A percentile compares a stretch with the other conserved stretches of the same genome.
Evolutionary conservation across 2,113 vertebrate species (phyloP).

Genomic region (Anhinga rufa): DNA sequence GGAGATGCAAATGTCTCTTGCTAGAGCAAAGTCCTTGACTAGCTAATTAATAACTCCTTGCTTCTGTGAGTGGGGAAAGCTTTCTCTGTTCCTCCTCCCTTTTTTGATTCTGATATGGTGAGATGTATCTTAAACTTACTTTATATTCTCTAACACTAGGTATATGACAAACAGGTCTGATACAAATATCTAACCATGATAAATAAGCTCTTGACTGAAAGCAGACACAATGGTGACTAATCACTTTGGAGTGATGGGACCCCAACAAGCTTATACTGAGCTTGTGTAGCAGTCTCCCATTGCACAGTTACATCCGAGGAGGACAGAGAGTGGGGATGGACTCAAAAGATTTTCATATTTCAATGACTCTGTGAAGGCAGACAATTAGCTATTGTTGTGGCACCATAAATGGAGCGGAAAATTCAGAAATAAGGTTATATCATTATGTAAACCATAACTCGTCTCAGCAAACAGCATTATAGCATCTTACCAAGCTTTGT

Average conservation of each 20-base stretch:
- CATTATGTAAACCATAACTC: background rate
- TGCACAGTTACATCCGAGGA: background rate
- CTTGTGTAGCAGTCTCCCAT: background rate
- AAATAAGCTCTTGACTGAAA: background rate
- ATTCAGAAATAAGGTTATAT: background rate
- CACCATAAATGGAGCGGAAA: background rate
- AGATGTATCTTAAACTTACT: background rate
- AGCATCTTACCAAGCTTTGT: background rate
- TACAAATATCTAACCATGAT: background rate
- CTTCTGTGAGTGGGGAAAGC: background rate
- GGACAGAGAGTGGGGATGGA: background rate
- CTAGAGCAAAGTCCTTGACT: constrained; percentile 8
- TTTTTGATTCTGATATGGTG: background rate
- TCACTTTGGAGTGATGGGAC: background rate
- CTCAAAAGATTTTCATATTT: background rate
- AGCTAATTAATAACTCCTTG: constrained; percentile 12
- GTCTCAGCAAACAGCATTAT: background rate
- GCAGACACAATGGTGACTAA: background rate
- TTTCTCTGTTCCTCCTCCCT: background rate
- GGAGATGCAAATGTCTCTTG: constrained; percentile 11
- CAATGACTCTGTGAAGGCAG: background rate
- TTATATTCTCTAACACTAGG: background rate
- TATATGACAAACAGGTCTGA: background rate
- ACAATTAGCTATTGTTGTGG: background rate
- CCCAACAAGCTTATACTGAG: background rate